Conservation (phyloP, 2,113 vertebrate species). For the Percopsis transmontana region DNA sequence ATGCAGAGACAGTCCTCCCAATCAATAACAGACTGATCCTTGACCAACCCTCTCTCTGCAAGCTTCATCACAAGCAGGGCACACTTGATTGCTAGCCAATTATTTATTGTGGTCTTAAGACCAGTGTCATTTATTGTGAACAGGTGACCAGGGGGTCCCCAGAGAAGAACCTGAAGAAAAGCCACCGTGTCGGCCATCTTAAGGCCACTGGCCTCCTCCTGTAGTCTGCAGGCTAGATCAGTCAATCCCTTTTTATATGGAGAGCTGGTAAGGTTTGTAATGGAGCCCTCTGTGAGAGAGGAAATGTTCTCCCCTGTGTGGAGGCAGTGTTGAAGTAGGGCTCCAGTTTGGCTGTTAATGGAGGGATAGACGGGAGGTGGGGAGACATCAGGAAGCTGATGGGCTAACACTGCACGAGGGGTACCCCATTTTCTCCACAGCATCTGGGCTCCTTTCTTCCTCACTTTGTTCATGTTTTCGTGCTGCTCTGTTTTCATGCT, state of each 20-base stretch:
- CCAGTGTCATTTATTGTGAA: slow-evolving; percentile 34
- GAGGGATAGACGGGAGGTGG: slow-evolving; percentile 30
- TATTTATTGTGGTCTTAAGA: slow-evolving; percentile 7
- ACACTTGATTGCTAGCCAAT: slow-evolving; percentile 70
- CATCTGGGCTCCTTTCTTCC: slow-evolving; percentile 29
- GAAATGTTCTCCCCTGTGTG: slow-evolving; percentile 37
- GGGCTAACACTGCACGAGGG: slow-evolving; percentile 75
- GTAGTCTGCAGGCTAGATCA: slow-evolving; percentile 68
- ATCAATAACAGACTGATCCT: slow-evolving; percentile 28
- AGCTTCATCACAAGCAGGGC: slow-evolving; percentile 79
- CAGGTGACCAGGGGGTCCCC: slow-evolving; percentile 78
- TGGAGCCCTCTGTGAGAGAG: slow-evolving; percentile 1
- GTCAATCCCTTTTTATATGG: slow-evolving; percentile 63
- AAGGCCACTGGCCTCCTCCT: slow-evolving; percentile 32
- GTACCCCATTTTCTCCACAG: slow-evolving; percentile 55
- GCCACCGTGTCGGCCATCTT: slow-evolving; percentile 50
- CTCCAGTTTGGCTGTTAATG: slow-evolving; percentile 67
- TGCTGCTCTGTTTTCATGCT: background rate
- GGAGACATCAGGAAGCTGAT: slow-evolving; percentile 33
- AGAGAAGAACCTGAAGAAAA: slow-evolving; percentile 82
- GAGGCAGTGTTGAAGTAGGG: slow-evolving; percentile 74
- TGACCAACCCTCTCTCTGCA: slow-evolving; percentile 65
- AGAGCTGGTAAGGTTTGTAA: slow-evolving; percentile 42
- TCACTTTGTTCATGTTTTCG: background rate
- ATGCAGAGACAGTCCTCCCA: slow-evolving; percentile 83